These are phyloP conservation scores for Nymphalis io DNA, from an alignment of 1,140 invertebrate species.

Conservation along the genomic window DNA sequence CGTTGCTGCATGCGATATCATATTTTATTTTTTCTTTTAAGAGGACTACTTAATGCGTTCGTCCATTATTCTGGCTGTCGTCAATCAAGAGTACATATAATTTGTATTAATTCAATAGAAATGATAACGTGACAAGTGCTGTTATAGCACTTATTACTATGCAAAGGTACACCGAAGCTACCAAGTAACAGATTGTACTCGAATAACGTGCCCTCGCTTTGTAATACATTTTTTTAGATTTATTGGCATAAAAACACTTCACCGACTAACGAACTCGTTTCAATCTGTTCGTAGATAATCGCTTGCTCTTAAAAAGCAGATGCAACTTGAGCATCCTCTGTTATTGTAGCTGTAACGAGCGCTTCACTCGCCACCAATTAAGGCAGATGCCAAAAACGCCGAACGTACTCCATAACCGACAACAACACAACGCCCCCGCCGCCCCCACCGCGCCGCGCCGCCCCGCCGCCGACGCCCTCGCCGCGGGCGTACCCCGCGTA, in stretches of 20 bases:
- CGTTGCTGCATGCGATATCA: not conserved
- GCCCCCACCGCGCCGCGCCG: not conserved
- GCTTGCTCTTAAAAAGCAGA: conserved; percentile 27
- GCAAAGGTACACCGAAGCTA: too few species aligned
- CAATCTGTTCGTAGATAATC: conserved; percentile 14
- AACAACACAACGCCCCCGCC: not conserved
- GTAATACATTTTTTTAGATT: conserved; percentile 2
- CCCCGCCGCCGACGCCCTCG: conserved; percentile 5
- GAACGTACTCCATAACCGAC: conserved; percentile 25
- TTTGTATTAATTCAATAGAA: too few species aligned
- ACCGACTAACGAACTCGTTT: conserved; percentile 17
- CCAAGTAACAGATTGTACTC: too few species aligned
- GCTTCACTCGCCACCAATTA: conserved; percentile 35
- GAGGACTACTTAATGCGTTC: not conserved
- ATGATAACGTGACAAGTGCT: too few species aligned
- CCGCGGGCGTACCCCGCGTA: conserved; percentile 12
- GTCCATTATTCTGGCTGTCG: not conserved
- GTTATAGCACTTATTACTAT: too few species aligned
- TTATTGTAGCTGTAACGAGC: conserved; percentile 25
- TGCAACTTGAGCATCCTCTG: conserved; percentile 23
- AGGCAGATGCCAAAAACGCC: conserved; percentile 34
- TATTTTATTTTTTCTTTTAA: conserved; percentile 15
- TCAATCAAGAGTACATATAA: not conserved
- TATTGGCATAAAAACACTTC: conserved; percentile 9
- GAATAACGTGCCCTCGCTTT: not conserved